Evolutionary conservation across 2,888 invertebrate species (phyloP).

Genomic region (Drosophila mercatorum): DNA sequence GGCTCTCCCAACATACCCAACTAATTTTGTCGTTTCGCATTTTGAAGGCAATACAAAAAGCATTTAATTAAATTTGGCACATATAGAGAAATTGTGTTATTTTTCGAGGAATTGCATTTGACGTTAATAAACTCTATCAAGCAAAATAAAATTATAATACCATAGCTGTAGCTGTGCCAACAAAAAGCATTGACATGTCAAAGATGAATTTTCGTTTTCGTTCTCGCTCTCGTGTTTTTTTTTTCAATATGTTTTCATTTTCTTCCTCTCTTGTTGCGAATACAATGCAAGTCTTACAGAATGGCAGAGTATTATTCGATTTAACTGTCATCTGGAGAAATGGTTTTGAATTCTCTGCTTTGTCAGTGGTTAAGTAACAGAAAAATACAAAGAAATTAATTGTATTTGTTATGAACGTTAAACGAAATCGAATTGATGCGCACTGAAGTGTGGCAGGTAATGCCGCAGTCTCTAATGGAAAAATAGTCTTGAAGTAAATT

Average conservation of each 20-base stretch:
- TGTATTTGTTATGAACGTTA: conserved; percentile 33
- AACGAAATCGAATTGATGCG: conserved; percentile 22
- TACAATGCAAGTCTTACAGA: conserved; percentile 1
- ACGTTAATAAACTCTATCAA: conserved; percentile 6
- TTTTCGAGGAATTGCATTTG: conserved; percentile 1
- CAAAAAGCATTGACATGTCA: neutral
- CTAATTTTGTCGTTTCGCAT: neutral
- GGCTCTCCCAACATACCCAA: neutral
- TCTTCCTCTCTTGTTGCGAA: no score
- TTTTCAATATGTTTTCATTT: neutral
- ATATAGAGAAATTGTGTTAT: neutral
- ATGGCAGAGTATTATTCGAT: conserved; percentile 7
- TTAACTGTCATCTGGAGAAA: conserved; percentile 8
- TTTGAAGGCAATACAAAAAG: neutral
- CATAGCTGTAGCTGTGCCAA: conserved; percentile 3
- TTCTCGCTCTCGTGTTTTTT: neutral
- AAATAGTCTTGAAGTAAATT: conserved; percentile 53
- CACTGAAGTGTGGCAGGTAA: conserved; percentile 26
- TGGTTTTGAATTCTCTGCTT: conserved; percentile 10
- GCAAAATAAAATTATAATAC: conserved; percentile 1
- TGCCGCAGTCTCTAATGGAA: conserved; percentile 19
- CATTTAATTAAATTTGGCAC: conserved; percentile 4
- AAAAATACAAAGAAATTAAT: conserved; percentile 27
- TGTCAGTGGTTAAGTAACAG: conserved; percentile 20
- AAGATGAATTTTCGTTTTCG: conserved; percentile 3